A percentile compares a stretch with the other conserved stretches of the same genome.
Conservation (phyloP, 2,113 vertebrate species). For the Nasalis larvatus region DNA sequence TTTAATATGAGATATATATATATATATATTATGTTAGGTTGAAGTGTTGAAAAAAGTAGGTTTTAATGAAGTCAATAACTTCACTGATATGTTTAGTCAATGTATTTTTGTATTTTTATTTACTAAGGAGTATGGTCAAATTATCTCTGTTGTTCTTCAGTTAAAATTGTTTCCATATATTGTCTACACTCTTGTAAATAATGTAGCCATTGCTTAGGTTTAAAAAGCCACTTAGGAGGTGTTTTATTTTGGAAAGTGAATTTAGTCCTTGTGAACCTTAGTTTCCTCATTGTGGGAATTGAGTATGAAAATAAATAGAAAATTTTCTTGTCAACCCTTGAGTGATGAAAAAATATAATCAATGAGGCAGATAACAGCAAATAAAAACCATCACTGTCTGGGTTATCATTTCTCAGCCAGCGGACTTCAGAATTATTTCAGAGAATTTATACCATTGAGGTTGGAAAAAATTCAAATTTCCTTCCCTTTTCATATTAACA, state of each 20-base stretch:
- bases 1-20: too few species aligned
- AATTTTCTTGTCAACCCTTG: neutral
- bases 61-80: neutral
- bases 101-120: neutral
- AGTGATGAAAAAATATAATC: neutral
- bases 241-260: neutral
- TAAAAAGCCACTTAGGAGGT: neutral
- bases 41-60: neutral
- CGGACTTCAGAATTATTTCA: neutral
- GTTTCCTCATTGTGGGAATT: neutral
- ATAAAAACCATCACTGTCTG: neutral
- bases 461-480: neutral
- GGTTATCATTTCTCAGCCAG: neutral
- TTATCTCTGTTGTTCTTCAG: neutral
- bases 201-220: neutral
- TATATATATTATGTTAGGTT: too few species aligned
- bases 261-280: neutral
- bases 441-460: neutral
- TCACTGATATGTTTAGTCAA: neutral
- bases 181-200: neutral
- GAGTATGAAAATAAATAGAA: neutral
- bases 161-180: neutral
- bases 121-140: neutral
- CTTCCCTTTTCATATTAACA: neutral
- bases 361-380: neutral